Percentiles rank a stretch among this genome's conserved stretches.
Evolutionary conservation across 1,140 invertebrate genomes (phyloP).

Genomic region (Dendroctonus valens): DNA sequence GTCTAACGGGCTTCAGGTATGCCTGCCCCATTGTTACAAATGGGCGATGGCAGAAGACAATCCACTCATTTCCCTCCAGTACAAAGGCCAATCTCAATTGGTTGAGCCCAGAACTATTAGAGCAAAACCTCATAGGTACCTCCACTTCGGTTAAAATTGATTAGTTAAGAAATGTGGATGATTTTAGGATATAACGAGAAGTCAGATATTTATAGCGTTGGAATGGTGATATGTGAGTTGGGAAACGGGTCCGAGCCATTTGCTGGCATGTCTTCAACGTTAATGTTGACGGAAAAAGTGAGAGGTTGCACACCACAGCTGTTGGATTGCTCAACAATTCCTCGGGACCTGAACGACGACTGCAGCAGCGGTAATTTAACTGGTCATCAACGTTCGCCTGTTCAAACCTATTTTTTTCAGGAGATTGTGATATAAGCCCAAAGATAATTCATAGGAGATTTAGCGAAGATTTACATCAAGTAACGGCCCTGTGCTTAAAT

Average conservation of each 20-base stretch:
- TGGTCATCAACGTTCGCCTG: not conserved
- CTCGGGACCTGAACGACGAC: constrained; percentile 56
- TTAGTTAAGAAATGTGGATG: not conserved
- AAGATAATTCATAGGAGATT: constrained; percentile 59
- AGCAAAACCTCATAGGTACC: constrained; percentile 75
- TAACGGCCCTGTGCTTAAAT: constrained; percentile 69
- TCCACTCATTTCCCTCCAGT: constrained; percentile 73
- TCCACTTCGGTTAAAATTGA: not conserved
- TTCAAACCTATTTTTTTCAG: constrained; percentile 22
- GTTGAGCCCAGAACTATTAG: constrained; percentile 87
- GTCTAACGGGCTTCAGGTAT: constrained; percentile 75
- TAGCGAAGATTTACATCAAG: constrained; percentile 71
- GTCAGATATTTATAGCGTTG: constrained; percentile 88
- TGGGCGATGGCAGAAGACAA: constrained; percentile 64
- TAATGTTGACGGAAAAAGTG: constrained; percentile 89
- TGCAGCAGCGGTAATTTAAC: constrained; percentile 48
- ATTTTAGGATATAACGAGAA: constrained; percentile 78
- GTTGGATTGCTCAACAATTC: constrained; percentile 73
- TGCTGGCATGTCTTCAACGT: constrained; percentile 73
- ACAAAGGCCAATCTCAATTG: constrained; percentile 75
- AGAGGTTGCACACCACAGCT: constrained; percentile 74
- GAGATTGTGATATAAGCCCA: constrained; percentile 42
- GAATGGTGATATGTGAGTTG: constrained; percentile 84
- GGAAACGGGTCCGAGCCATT: constrained; percentile 88
- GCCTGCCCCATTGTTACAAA: constrained; percentile 69